Percentiles rank a stretch among this genome's conserved stretches.
These are phyloP conservation scores for Stichopus horrens DNA, from an alignment of 53 echinoderm and acorn worm genomes.

Conservation along the genomic window DNA sequence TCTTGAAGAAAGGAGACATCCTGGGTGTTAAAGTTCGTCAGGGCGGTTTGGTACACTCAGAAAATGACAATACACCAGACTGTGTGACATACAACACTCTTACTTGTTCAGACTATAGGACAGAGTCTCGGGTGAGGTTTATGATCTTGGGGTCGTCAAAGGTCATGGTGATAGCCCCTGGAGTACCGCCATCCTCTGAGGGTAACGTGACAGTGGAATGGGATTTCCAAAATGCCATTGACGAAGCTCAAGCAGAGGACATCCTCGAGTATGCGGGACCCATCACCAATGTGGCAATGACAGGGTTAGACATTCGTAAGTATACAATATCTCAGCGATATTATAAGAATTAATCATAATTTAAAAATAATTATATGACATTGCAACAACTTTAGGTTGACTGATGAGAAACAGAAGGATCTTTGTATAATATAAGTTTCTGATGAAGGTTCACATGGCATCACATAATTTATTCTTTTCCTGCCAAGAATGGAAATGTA, in stretches of 20 bases:
- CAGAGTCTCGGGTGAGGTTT: neutral
- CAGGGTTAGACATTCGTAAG: neutral
- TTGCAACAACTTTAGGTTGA: no score
- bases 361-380: no score
- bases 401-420: no score
- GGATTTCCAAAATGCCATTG: neutral
- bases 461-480: no score
- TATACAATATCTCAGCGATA: neutral
- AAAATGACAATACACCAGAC: constrained; percentile 4
- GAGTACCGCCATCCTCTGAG: neutral
- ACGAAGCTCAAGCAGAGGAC: neutral
- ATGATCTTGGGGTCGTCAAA: constrained; percentile 14
- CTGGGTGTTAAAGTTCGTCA: constrained; percentile 8
- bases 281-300: neutral
- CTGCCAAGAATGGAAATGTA: no score
- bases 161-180: neutral
- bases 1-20: constrained; percentile 20
- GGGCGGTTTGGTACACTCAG: neutral
- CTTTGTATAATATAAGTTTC: no score
- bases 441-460: no score
- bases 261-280: constrained; percentile 1
- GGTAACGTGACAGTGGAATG: neutral
- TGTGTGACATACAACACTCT: neutral
- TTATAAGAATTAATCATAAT: no score
- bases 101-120: neutral